A percentile compares a stretch with the other conserved stretches of the same genome.
phyloP scores from a whole-genome alignment of 2,888 invertebrate species.

The Cinara cedri region DNA sequence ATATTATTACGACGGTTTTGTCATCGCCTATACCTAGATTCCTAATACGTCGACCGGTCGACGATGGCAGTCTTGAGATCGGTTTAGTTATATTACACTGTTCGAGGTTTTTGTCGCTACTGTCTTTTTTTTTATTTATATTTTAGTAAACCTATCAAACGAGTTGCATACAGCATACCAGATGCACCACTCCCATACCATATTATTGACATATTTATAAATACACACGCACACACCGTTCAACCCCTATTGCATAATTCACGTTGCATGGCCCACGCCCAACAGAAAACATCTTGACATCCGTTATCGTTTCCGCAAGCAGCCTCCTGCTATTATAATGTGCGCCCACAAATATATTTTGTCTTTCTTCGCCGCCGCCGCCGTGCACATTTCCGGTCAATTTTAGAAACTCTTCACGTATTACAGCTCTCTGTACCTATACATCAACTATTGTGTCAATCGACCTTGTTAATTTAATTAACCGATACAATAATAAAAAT shows the following conservation, averaged over 20 bases:
- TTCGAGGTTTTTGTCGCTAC: conserved; percentile 7
- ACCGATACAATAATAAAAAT: neutral
- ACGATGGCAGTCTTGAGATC: conserved; percentile 3
- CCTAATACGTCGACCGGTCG: conserved; percentile 25
- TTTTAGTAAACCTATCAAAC: neutral
- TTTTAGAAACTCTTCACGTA: conserved; percentile 15
- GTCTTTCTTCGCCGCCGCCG: neutral
- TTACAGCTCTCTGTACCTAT: too few relatives aligned
- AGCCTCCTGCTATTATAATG: conserved; percentile 27
- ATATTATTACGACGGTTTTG: neutral
- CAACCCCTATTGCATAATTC: conserved; percentile 44
- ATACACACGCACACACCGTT: neutral
- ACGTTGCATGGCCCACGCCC: conserved; percentile 9
- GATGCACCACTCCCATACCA: neutral
- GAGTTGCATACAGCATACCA: conserved; percentile 3
- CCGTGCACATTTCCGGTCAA: conserved; percentile 12
- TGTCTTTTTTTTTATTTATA: conserved; percentile 20
- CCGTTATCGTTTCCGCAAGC: conserved; percentile 42
- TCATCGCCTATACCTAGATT: neutral
- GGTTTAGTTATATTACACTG: too few relatives aligned
- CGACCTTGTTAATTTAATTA: conserved; percentile 41
- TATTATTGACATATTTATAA: neutral
- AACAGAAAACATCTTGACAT: conserved; percentile 48
- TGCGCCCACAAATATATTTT: neutral
- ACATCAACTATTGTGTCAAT: neutral